A percentile compares a stretch with the other conserved stretches of the same genome.
These are phyloP conservation scores for Malthinus flaveolus DNA, from an alignment of 2,888 invertebrate species.

Conservation along the genomic window DNA sequence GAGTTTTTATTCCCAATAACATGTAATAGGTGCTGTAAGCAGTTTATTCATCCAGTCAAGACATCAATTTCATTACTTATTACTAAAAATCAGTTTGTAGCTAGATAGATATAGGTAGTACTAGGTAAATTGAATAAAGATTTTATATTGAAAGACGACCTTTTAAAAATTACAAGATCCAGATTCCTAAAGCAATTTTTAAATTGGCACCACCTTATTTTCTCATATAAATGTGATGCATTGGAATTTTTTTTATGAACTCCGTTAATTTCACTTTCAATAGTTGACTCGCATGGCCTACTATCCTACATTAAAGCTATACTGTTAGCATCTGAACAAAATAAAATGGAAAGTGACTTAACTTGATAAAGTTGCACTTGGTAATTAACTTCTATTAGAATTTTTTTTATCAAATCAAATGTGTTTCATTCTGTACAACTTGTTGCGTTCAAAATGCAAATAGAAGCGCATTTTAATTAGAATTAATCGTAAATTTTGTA, in stretches of 20 bases:
- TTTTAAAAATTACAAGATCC: slow-evolving; percentile 16
- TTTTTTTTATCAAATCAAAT: too few relatives aligned
- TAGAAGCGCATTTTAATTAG: too few relatives aligned
- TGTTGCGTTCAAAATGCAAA: too few relatives aligned
- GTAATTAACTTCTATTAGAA: neutral
- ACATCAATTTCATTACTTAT: too few relatives aligned
- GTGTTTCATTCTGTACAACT: too few relatives aligned
- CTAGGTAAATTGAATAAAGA: slow-evolving; percentile 12
- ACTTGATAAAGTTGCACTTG: slow-evolving; percentile 9
- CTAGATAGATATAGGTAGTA: too few relatives aligned
- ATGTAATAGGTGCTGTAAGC: too few relatives aligned
- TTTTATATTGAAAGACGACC: slow-evolving; percentile 10
- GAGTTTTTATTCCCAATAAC: too few relatives aligned
- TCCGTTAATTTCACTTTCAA: slow-evolving; percentile 42
- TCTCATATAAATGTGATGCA: slow-evolving; percentile 16
- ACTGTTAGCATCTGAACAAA: slow-evolving; percentile 27
- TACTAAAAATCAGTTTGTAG: too few relatives aligned
- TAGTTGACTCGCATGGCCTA: slow-evolving; percentile 39
- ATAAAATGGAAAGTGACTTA: slow-evolving; percentile 32
- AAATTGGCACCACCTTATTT: slow-evolving; percentile 15
- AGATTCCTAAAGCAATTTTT: slow-evolving; percentile 19
- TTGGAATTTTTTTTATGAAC: slow-evolving; percentile 24
- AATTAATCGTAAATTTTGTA: too few relatives aligned
- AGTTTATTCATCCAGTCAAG: too few relatives aligned
- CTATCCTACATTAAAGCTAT: slow-evolving; percentile 40